phyloP scores from a whole-genome alignment of 2,797 vertebrate species.

The Atherinosoma microstoma region DNA sequence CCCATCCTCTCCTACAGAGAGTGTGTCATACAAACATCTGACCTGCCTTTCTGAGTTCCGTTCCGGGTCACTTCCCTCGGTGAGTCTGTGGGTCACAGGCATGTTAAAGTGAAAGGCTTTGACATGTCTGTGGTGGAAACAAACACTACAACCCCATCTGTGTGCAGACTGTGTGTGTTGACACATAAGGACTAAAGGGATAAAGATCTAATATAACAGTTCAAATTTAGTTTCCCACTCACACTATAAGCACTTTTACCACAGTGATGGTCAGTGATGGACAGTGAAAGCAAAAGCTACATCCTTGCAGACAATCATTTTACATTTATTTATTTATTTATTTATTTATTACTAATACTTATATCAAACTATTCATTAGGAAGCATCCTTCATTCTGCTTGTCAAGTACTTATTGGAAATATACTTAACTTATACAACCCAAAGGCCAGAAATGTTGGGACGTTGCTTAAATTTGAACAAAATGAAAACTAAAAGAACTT shows the following conservation, averaged over 20 bases:
- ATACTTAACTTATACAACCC: no score
- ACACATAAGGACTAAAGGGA: slow-evolving; percentile 55
- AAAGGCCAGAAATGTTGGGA: no score
- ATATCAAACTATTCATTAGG: neutral
- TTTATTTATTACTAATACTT: neutral
- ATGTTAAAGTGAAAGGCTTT: slow-evolving; percentile 43
- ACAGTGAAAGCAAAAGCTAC: neutral
- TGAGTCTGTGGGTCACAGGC: slow-evolving; percentile 43
- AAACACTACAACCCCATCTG: slow-evolving; percentile 35
- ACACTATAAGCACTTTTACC: neutral
- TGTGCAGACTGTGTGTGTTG: slow-evolving; percentile 25
- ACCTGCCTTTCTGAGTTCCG: slow-evolving; percentile 53
- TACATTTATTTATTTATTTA: no score
- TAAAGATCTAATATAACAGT: slow-evolving; percentile 37
- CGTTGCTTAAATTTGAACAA: no score
- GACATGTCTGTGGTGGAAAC: slow-evolving; percentile 50
- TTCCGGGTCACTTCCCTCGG: slow-evolving; percentile 61
- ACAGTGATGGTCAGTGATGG: neutral
- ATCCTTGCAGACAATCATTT: neutral
- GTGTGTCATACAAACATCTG: slow-evolving; percentile 64
- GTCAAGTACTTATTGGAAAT: no score
- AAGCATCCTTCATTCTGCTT: no score
- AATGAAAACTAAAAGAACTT: no score
- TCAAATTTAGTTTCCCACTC: slow-evolving; percentile 18
- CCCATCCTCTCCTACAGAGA: slow-evolving; percentile 33